These are phyloP conservation scores for Ophonus ardosiacus DNA, from an alignment of 2,888 invertebrate species.

Conservation along the genomic window DNA sequence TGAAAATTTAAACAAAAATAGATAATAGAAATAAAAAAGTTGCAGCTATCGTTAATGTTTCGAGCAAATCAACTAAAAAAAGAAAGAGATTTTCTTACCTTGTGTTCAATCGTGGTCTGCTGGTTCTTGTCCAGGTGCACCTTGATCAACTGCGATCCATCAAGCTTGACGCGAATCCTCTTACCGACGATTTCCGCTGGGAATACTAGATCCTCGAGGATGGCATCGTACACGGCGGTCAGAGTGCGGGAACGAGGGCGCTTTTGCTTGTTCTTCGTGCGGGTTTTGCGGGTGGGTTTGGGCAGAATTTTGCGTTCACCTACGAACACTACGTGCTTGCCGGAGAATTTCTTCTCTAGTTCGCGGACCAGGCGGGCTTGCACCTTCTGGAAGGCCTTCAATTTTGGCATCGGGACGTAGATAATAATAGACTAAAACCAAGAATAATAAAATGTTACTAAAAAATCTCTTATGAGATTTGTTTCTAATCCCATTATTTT, in stretches of 20 bases:
- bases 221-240: slow-evolving; percentile 98
- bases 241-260: slow-evolving; percentile 91
- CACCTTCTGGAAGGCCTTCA: slow-evolving; percentile 98
- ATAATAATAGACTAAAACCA: slow-evolving; percentile 94
- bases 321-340: slow-evolving; percentile 98
- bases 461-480: too few species aligned
- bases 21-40: background rate
- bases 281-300: slow-evolving; percentile 97
- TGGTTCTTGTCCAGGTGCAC: slow-evolving; percentile 99
- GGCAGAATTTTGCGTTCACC: slow-evolving; percentile 98
- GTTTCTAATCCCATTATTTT: too few species aligned
- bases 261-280: slow-evolving; percentile 86
- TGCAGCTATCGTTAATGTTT: too few species aligned
- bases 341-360: slow-evolving; percentile 99
- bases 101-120: slow-evolving; percentile 99
- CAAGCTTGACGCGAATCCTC: slow-evolving; percentile 95
- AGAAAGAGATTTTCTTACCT: too few species aligned
- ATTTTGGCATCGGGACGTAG: slow-evolving; percentile 98
- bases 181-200: slow-evolving; percentile 99
- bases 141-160: slow-evolving; percentile 97
- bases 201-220: slow-evolving; percentile 97
- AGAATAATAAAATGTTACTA: slow-evolving; percentile 29
- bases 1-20: background rate
- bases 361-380: slow-evolving; percentile 97
- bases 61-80: too few species aligned